Evolutionary conservation across 2,113 vertebrate genomes (phyloP), one percentile per base, ranked within the genome.

Genomic region (Pycnonotus jocosus): DNA sequence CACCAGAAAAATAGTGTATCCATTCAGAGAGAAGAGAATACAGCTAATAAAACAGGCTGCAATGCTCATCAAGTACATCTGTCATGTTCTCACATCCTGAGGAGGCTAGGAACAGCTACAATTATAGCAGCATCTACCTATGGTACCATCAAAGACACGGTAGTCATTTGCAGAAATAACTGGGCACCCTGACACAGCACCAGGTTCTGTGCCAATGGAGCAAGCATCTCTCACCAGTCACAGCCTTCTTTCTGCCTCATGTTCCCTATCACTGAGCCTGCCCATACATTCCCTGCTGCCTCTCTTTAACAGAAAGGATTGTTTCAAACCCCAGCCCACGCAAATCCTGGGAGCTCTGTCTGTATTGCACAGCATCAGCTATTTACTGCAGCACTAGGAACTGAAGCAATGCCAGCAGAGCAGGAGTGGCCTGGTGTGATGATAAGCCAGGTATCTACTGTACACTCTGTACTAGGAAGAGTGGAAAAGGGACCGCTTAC

Each of bases 191-290:
- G 40, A 35, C 28, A 14, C 40, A 37, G 57, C 24, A 12, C 47
- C 10, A 0, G 1, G 4, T 14, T 31, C 4, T 3, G 33, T 31
- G 19, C 45, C 10, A 1, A 11, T 1, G 15, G 9, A 77, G n/a
- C 3, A 6, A 47, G 30, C 9, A 4, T 5, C 28, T 40, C 76
- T 31, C 81, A 22, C n/a, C 31, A 20, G 31, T 2, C 48, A 12
- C 38, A 66, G 51, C 33, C n/a, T 60, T 30, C 66, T 31, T 28
- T 42, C 77, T 72, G 40, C 31, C n/a, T 68, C 1, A 0, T 3
- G 0, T 8, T 62, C 37, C 69, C 50, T 44, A 4, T 21, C 54
- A 33, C 12, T 2, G 1, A 28, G 30, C 44, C 35, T 4, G 0
- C 14, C 48, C 0, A 0, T 14, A 6, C 57, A 51, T 74, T 56